Base-by-base conservation (phyloP, 1,140 invertebrate species). In the Drosophila burlai region DNA sequence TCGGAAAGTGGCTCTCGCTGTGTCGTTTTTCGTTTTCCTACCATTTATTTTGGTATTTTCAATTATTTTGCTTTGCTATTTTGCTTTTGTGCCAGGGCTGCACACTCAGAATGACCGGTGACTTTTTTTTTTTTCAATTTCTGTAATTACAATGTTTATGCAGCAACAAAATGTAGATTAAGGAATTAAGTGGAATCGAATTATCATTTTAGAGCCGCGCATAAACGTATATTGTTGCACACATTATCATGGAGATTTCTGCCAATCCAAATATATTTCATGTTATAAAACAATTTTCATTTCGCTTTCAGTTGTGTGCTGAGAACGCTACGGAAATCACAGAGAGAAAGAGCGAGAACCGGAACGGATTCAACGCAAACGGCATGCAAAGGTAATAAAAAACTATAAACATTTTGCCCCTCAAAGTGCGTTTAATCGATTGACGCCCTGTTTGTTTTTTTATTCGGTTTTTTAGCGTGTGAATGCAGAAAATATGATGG, bases 401-500 rank as follows among this genome's bases (percentile, higher is more conserved):
- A 65, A 57, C 21, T 40, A 40, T 47, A 73, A 60, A 50, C 7
- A 59, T 50, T 50, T 50, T n/a, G 18, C 21, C 38, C n/a, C 29
- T 40, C 9, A 49, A 52, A 50, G 54, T 72, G 59, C 45, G 67
- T 54, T 74, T 47, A 65, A 69, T 83, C 72, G 67, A 89, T 72
- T 66, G 63, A 80, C 43, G 62, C 34, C 55, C 49, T 16, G 11
- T 45, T 66, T 67, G n/a, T 64, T 60, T 75, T 64, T 67, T 49
- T 21, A 52, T 55, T 61, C 36, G 47, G 1, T 18, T 29, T 65
- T 76, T 42, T 29, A 87, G 85, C 82, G 69, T 80, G 78, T 90
- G 90, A 82, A 86, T 90, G 79, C 86, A 65, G 29, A 71, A 75
- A 82, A 69, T 67, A 90, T 90, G 80, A 86, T 91, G 81, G 76